Base-by-base conservation (phyloP, 2,888 invertebrate genomes). In the Caenorhabditis sp. region DNA sequence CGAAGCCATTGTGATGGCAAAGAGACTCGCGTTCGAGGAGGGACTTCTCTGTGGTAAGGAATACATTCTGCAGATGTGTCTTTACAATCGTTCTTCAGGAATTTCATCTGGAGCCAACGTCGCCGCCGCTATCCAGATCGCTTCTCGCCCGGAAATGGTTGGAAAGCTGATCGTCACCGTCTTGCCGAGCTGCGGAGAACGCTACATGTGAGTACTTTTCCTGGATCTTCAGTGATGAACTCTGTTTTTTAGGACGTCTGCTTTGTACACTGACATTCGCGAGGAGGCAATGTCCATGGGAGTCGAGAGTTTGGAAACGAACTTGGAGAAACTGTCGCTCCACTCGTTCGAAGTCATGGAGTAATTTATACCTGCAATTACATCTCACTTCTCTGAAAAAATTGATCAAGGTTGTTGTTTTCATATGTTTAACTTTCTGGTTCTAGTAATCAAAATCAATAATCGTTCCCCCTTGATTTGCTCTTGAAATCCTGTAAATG, bases 51-150 rank as follows among this genome's bases (percentile, higher is more conserved):
- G 83, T 46, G 86, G 86, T 86, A 17, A 37, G 71, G 48, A 11
- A 8, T 20, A 15, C 5, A 20, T 7, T 41, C 17, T 63, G 26
- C 15, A 15, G 2, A 15, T 26, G 1, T 2, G 4, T 22, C 9
- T 59, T 17, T 20, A 32, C 20, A 13, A 39, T 27, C 62, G 39
- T 79, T 32, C 13, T 53, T 53, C 17, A 66, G 87, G 88, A 41
- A 88, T 88, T 53, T 88, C 87, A 9, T 81, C 85, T 41, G 88
- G 88, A 15, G 88, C 87, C 2, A 87, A 87, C 59, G 85, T 87
- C 15, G 71, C 73, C 37, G 88, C 87, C 7, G 86, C 87, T 13
- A 43, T 86, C 9, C 77, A 80, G 13, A 39, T 88, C 0, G 88
- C 86, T 4, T 61, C 78, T 26, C 70, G 84, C 20, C 85, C 85